Percentiles rank a stretch among this genome's conserved stretches.
Conservation (phyloP, 1,140 invertebrate species). For the Saccostrea glomerata region DNA sequence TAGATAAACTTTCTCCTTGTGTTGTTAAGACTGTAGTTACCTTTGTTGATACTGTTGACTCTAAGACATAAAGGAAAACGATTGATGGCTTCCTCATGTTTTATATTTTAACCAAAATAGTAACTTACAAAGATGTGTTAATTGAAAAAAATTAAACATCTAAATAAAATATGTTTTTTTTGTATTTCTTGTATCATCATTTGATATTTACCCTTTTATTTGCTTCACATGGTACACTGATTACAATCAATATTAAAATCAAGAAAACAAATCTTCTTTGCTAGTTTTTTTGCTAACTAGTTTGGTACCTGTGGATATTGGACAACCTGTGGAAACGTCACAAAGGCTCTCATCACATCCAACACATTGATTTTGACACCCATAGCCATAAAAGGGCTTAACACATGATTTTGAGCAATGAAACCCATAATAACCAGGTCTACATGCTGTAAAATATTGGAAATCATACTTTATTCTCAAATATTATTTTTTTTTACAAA, state of each 20-base stretch:
- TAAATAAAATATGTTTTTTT: too few relatives aligned
- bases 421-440: not conserved
- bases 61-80: not conserved
- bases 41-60: not conserved
- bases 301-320: not conserved
- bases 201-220: too few relatives aligned
- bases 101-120: too few relatives aligned
- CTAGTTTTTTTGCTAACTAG: too few relatives aligned
- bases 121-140: too few relatives aligned
- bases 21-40: not conserved
- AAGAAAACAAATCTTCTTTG: too few relatives aligned
- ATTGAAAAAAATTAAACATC: too few relatives aligned
- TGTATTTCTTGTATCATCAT: too few relatives aligned
- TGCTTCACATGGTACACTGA: too few relatives aligned
- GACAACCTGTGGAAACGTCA: constrained; percentile 1
- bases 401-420: not conserved
- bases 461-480: not conserved
- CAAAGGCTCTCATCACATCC: not conserved
- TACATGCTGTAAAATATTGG: not conserved
- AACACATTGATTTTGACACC: not conserved
- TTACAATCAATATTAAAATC: too few relatives aligned
- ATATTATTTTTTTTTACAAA: too few relatives aligned
- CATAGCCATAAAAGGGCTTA: not conserved
- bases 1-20: not conserved
- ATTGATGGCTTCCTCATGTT: too few relatives aligned